Percentiles rank a stretch among this genome's conserved stretches.
These are phyloP conservation scores for Nicator chloris DNA, from an alignment of 2,113 vertebrate species.

Conservation along the genomic window DNA sequence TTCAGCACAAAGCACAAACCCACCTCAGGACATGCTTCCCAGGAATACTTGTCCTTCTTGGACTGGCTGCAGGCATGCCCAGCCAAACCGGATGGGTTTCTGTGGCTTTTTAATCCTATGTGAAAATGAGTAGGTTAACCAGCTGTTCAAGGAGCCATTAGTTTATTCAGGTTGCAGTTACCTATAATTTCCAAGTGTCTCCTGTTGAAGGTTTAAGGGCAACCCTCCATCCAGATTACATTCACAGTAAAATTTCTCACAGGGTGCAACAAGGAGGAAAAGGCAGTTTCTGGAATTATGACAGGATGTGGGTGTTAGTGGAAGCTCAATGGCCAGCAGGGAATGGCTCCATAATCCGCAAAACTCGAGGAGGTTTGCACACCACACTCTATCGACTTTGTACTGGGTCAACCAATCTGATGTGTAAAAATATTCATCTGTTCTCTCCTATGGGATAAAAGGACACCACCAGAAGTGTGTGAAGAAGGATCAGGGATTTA, in stretches of 20 bases:
- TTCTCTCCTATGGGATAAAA: not conserved
- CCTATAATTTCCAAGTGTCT: not conserved
- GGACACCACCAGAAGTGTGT: not conserved
- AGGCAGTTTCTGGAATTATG: not conserved
- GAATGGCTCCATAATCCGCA: not conserved
- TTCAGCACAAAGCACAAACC: not conserved
- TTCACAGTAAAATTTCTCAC: not conserved
- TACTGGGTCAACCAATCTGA: not conserved
- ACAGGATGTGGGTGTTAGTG: not conserved
- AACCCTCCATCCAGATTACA: not conserved
- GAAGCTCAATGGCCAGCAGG: not conserved
- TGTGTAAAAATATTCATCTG: not conserved
- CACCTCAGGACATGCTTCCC: not conserved
- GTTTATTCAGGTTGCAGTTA: not conserved
- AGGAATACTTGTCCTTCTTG: not conserved
- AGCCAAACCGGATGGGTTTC: accelerated
- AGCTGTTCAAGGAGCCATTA: not conserved
- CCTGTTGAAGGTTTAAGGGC: not conserved
- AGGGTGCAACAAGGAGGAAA: not conserved
- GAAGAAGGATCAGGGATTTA: not conserved
- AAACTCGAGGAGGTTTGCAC: not conserved
- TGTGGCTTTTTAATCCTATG: not conserved
- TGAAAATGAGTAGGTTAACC: not conserved
- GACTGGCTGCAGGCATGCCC: not conserved
- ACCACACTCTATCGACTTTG: not conserved